Conservation (phyloP, 2,797 vertebrate species). For the Pseudotriccus pelzelni region DNA sequence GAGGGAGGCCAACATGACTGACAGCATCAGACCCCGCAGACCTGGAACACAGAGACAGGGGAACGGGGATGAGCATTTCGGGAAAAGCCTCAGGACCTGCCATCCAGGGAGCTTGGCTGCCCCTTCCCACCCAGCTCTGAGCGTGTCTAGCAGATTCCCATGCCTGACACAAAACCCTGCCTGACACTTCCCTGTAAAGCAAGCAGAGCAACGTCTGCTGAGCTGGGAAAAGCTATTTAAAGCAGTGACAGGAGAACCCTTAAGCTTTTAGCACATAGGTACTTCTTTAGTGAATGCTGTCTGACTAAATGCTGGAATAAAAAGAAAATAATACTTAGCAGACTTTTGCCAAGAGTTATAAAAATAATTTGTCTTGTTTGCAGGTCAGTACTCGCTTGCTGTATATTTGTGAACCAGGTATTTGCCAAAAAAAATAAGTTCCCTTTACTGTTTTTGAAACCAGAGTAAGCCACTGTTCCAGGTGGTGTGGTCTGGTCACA, state of each 20-base stretch:
- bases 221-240: background rate
- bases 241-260: background rate
- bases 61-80: fast-evolving
- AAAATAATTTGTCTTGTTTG: background rate
- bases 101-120: background rate
- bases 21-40: constrained; percentile 92
- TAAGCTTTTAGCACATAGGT: background rate
- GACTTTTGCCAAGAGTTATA: background rate
- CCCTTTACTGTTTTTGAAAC: background rate
- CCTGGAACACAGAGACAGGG: constrained; percentile 71
- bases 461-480: background rate
- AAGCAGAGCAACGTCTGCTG: background rate
- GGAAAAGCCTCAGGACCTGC: fast-evolving
- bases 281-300: background rate
- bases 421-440: background rate
- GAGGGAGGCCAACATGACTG: constrained; percentile 95
- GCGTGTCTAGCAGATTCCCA: fast-evolving
- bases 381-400: background rate
- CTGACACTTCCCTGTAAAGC: background rate
- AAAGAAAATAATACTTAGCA: background rate
- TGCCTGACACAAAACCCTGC: background rate
- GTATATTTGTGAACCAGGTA: background rate
- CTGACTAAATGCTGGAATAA: background rate
- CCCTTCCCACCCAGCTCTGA: background rate
- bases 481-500: background rate